Conservation (phyloP, 2,888 invertebrate species). For the Oxycera nigricornis region DNA sequence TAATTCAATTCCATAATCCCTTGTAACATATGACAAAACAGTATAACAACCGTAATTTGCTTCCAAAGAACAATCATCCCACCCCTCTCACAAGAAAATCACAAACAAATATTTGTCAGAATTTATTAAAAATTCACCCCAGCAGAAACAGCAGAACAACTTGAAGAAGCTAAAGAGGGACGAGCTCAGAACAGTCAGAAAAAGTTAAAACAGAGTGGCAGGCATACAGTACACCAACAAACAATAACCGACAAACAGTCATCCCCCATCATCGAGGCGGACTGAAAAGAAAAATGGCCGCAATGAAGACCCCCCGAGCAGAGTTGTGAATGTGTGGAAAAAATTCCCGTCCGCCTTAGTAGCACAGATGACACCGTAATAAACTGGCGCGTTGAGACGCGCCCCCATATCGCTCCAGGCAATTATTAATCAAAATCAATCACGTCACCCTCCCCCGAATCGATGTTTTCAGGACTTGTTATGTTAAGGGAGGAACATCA, state of each 20-base stretch:
- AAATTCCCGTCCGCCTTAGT: constrained; percentile 40
- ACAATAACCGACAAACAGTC: constrained; percentile 29
- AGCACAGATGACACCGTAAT: constrained; percentile 47
- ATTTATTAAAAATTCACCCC: constrained; percentile 47
- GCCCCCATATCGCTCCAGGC: constrained; percentile 35
- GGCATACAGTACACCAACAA: not conserved
- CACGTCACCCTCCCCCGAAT: constrained; percentile 43
- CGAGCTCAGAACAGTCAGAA: not conserved
- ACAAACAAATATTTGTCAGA: constrained; percentile 42
- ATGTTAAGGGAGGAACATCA: not conserved
- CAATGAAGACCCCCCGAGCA: not conserved
- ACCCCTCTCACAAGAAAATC: constrained; percentile 35
- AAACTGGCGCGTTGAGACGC: constrained; percentile 41
- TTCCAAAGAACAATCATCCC: not conserved
- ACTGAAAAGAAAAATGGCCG: constrained; percentile 29
- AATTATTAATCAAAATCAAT: constrained; percentile 49
- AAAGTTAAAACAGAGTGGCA: not conserved
- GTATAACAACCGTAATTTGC: constrained; percentile 29
- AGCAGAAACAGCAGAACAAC: not conserved
- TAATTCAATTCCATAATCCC: constrained; percentile 34
- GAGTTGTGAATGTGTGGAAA: constrained; percentile 44
- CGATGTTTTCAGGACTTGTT: not conserved
- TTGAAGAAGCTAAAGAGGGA: not conserved
- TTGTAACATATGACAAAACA: constrained; percentile 38
- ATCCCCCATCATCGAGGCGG: constrained; percentile 22